phyloP scores from a whole-genome alignment of 2,888 invertebrate species.

The Lasioglossum villosulum region DNA sequence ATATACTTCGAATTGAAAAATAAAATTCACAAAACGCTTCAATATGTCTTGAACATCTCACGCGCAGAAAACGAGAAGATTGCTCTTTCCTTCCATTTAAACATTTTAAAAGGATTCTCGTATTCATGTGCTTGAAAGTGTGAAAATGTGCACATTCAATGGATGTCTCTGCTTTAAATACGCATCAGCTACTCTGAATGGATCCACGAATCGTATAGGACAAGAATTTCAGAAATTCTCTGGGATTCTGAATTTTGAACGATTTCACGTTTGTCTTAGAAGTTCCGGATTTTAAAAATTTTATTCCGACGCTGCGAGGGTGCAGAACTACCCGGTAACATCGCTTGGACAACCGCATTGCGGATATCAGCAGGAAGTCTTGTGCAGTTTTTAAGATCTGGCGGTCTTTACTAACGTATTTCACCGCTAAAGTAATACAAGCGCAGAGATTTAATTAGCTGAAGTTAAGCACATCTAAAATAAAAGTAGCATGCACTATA shows the following conservation, averaged over 20 bases:
- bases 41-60: not conserved
- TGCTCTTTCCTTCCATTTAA: not conserved
- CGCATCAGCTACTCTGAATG: slow-evolving; percentile 12
- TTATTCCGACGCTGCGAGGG: not conserved
- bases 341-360: slow-evolving; percentile 42
- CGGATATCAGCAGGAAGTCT: slow-evolving; percentile 36
- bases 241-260: not conserved
- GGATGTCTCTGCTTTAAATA: slow-evolving; percentile 15
- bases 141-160: slow-evolving; percentile 2
- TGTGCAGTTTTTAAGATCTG: slow-evolving; percentile 21
- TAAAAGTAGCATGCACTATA: not conserved
- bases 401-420: not conserved
- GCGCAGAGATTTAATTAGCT: not conserved
- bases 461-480: too few species aligned
- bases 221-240: slow-evolving; percentile 21
- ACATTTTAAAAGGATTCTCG: not conserved
- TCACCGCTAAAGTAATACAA: slow-evolving; percentile 4
- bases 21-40: not conserved
- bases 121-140: not conserved
- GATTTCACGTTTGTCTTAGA: not conserved
- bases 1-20: not conserved
- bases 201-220: not conserved
- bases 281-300: slow-evolving; percentile 33
- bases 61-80: not conserved
- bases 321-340: slow-evolving; percentile 26